phyloP scores from a whole-genome alignment of 2,888 invertebrate species.

The Clistopyga incitator region DNA sequence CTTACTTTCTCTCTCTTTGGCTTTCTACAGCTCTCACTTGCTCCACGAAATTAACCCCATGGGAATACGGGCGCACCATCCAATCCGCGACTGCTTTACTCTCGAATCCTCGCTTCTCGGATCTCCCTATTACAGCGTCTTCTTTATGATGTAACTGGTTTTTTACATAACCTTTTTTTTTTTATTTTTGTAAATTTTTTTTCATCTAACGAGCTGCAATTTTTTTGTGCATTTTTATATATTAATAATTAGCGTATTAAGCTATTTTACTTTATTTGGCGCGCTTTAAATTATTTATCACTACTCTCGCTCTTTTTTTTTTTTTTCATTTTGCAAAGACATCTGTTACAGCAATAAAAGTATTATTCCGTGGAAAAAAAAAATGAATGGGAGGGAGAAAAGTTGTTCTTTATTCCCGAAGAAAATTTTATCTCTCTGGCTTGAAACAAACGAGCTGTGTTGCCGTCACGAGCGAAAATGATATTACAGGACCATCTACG shows the following conservation, averaged over 20 bases:
- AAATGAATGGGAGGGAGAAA: no score
- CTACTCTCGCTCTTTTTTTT: not conserved
- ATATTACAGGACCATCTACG: constrained; percentile 56
- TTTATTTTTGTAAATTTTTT: not conserved
- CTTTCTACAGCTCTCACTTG: constrained; percentile 63
- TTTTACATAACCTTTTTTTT: not conserved
- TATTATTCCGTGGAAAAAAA: constrained; percentile 67
- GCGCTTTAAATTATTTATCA: no score
- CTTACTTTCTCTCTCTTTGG: constrained; percentile 14
- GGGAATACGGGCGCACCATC: constrained; percentile 74
- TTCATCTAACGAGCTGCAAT: not conserved
- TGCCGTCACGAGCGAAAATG: constrained; percentile 60
- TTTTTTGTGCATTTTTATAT: constrained; percentile 1
- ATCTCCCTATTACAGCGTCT: constrained; percentile 12
- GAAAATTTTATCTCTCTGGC: constrained; percentile 73
- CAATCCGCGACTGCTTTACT: constrained; percentile 62
- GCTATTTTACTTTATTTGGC: not conserved
- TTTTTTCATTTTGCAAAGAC: constrained; percentile 7
- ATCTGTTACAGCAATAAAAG: constrained; percentile 30
- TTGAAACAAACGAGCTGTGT: constrained; percentile 55
- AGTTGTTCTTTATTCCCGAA: constrained; percentile 72
- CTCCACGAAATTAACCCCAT: constrained; percentile 80
- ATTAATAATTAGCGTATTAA: not conserved
- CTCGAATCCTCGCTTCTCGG: not conserved
- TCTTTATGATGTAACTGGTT: not conserved